A percentile compares a stretch with the other conserved stretches of the same genome.
These are phyloP conservation scores for Clarias magur DNA, from an alignment of 2,113 vertebrate genomes.

Conservation along the genomic window DNA sequence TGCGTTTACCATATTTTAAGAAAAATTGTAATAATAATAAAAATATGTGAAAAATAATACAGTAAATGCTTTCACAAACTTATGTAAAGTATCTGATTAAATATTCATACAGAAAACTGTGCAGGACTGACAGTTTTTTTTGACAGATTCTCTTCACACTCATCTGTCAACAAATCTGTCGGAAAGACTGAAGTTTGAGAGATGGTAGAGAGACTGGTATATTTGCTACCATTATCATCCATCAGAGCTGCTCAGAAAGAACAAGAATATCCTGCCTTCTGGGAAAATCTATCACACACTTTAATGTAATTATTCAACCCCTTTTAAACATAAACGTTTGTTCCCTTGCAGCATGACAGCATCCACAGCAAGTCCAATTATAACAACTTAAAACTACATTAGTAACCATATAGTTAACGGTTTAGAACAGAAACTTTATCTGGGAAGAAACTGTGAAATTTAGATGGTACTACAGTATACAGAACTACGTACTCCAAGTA, in stretches of 20 bases:
- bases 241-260: constrained; percentile 26
- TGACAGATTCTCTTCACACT: not conserved
- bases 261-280: not conserved
- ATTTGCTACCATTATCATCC: constrained; percentile 28
- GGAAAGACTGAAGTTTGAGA: constrained; percentile 21
- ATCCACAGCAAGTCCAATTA: not conserved
- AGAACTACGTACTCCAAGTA: not conserved
- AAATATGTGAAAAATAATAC: not conserved
- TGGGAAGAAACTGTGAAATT: not conserved
- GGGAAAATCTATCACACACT: constrained; percentile 10
- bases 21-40: too few relatives aligned
- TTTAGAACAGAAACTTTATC: not conserved
- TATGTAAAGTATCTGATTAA: constrained; percentile 2
- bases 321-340: constrained; percentile 4
- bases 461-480: not conserved
- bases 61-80: not conserved
- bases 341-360: not conserved
- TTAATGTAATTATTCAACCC: not conserved
- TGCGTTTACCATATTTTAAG: not conserved
- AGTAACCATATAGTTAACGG: not conserved
- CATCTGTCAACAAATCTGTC: constrained; percentile 13
- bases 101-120: constrained; percentile 13
- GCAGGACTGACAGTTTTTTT: not conserved
- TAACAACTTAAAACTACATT: not conserved
- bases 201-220: constrained; percentile 7